Evolutionary conservation across 2,797 vertebrate species (phyloP), one percentile per base, ranked within the genome.

Genomic region (Perodicticus potto): DNA sequence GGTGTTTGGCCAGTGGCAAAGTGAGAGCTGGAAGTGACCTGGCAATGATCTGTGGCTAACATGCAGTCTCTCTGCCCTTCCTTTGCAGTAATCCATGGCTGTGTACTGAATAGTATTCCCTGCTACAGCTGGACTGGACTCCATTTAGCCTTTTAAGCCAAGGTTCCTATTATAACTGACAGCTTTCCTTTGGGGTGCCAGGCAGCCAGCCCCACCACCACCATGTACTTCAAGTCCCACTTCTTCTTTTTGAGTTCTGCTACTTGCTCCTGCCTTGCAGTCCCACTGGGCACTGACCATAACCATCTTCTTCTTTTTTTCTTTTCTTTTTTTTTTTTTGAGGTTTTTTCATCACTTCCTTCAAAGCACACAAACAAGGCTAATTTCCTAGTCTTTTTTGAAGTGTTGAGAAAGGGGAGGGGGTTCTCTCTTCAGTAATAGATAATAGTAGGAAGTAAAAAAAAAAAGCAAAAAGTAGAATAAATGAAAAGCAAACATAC

Each of bases 81-180:
- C 99, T 99, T 99, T 99, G 98, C 99, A 99, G 99, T 99, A 99
- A 99, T 98, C 99, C 99, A 98, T 99, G 99, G 99, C 99, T 99
- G 99, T 99, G 99, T 99, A 99, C 99, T 99, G 99, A 99, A 99
- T 99, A 99, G 99, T 99, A 98, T 98, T 98, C 98, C 98, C 97
- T 93, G 98, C 98, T 99, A 97, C 99, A 99, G 98, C 99, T 98
- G 98, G 99, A 99, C 98, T 98, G 98, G 98, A 99, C 98, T 98
- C 98, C 98, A 98, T 98, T 98, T 98, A 98, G 97, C 95, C 90
- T 94, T 97, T 97, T 97, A 97, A 97, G 82, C 92, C 80, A 93
- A 97, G 84, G 89, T 96, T 97, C 91, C 85, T 92, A 85, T 90
- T 96, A 94, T 97, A 97, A 77, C 0, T 98, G 98, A 98, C 97